Percentiles rank a stretch among this genome's conserved stretches.
Conservation (phyloP, 1,140 invertebrate species). For the Drosophila eugracilis region DNA sequence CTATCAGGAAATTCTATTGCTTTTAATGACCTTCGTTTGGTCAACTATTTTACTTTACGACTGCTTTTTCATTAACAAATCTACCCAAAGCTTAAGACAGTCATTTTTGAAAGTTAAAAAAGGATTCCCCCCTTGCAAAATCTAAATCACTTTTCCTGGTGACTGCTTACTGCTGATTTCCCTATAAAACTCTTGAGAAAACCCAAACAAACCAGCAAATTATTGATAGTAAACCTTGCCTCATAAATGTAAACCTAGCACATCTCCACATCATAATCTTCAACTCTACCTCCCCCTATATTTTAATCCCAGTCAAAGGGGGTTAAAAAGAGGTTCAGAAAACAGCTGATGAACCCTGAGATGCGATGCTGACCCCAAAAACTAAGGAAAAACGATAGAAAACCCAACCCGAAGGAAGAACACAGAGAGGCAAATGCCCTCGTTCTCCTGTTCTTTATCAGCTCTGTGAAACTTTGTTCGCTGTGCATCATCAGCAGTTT, state of each 20-base stretch:
- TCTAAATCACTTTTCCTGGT: too few relatives aligned
- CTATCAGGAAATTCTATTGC: too few relatives aligned
- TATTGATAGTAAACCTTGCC: slow-evolving; percentile 1
- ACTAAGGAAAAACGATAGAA: neutral
- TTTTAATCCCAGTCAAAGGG: neutral
- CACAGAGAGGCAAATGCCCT: neutral
- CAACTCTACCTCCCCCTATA: slow-evolving; percentile 2
- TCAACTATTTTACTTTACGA: too few relatives aligned
- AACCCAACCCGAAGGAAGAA: too few relatives aligned
- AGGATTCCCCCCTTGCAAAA: too few relatives aligned
- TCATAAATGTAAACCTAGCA: neutral
- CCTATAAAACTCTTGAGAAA: too few relatives aligned
- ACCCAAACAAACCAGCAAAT: too few relatives aligned
- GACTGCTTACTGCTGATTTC: too few relatives aligned
- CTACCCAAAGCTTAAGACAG: too few relatives aligned
- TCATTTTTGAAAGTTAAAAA: too few relatives aligned
- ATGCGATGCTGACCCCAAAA: slow-evolving; percentile 6
- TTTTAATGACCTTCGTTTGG: too few relatives aligned
- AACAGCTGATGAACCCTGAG: neutral
- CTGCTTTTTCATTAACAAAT: too few relatives aligned
- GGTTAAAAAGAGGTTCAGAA: neutral
- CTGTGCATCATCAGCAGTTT: slow-evolving; percentile 63
- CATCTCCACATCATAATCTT: neutral
- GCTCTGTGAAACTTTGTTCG: slow-evolving; percentile 35
- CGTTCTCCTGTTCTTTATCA: neutral